Evolutionary conservation across 1,140 invertebrate genomes (phyloP).

Genomic region (Choristoneura fumiferana): DNA sequence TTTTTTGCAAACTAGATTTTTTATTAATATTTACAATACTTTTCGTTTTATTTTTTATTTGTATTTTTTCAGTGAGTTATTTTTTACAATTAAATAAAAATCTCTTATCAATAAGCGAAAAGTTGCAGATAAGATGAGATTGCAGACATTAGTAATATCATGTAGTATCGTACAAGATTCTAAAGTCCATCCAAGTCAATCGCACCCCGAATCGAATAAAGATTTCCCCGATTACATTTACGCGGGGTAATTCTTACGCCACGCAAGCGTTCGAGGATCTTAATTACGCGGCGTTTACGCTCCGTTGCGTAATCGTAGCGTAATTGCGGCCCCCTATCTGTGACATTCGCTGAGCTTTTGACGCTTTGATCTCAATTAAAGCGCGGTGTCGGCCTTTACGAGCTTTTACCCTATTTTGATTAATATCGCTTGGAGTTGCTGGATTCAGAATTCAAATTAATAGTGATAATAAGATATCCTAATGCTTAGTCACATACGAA

Average conservation of each 20-base stretch:
- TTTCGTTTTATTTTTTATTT: no score
- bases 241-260: constrained; percentile 12
- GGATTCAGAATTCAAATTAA: not conserved
- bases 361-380: constrained; percentile 32
- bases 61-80: no score
- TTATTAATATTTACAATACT: no score
- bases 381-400: constrained; percentile 8
- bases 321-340: constrained; percentile 27
- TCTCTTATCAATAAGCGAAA: no score
- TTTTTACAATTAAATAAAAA: no score
- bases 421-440: not conserved
- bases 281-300: constrained; percentile 39
- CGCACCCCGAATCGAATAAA: not conserved
- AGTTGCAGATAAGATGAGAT: no score
- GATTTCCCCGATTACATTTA: not conserved
- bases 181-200: no score
- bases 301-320: constrained; percentile 31
- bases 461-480: no score
- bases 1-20: no score
- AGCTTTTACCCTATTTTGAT: constrained; percentile 15
- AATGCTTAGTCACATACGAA: no score
- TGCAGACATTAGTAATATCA: no score
- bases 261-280: constrained; percentile 18
- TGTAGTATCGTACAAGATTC: no score
- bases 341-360: constrained; percentile 30